Percentiles rank a stretch among this genome's conserved stretches.
These are phyloP conservation scores for Takifugu bimaculatus DNA, from an alignment of 2,113 vertebrate species.

Conservation along the genomic window DNA sequence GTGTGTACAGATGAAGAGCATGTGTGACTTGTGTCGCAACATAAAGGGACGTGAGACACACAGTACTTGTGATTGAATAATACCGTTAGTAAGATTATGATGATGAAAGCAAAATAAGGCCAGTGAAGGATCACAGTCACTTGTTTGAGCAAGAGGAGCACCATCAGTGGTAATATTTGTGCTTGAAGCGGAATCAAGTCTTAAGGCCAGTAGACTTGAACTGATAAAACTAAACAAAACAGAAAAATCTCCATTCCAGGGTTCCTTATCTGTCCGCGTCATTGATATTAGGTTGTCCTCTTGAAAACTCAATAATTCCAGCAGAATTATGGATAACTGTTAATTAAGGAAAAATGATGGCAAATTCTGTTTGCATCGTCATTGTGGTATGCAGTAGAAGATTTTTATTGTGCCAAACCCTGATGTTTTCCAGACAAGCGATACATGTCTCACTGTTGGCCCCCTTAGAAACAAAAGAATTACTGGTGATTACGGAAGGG, in stretches of 20 bases:
- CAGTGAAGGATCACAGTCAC: neutral
- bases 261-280: neutral
- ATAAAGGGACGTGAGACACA: no score
- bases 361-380: no score
- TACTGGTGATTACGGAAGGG: neutral
- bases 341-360: no score
- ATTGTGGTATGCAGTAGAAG: no score
- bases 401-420: no score
- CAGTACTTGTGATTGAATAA: no score
- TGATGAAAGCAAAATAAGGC: slow-evolving; percentile 13
- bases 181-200: slow-evolving; percentile 8
- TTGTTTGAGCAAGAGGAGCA: neutral
- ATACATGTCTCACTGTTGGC: no score
- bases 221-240: slow-evolving; percentile 1
- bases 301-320: no score
- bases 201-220: slow-evolving; percentile 12
- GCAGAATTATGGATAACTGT: no score
- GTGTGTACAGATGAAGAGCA: no score
- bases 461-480: neutral
- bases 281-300: neutral
- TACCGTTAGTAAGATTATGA: neutral
- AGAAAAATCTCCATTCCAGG: neutral
- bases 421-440: no score
- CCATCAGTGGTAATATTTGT: slow-evolving; percentile 18
- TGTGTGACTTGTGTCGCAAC: no score